A percentile compares a stretch with the other conserved stretches of the same genome.
These are phyloP conservation scores for Chrysomela aeneicollis DNA, from an alignment of 2,888 invertebrate species.

Conservation along the genomic window DNA sequence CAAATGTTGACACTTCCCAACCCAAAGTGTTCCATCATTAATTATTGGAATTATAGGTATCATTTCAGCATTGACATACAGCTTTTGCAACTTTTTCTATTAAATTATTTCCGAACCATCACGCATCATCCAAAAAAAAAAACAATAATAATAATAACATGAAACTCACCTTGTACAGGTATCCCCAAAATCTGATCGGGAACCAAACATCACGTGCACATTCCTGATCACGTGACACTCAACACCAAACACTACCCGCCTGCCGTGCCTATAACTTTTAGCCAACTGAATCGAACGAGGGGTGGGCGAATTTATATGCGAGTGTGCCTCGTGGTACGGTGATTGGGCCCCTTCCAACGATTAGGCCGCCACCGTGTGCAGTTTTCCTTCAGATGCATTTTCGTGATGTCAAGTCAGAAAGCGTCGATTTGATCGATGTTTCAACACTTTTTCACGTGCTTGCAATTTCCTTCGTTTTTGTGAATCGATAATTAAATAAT, in stretches of 20 bases:
- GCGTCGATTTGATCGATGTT: too few relatives aligned
- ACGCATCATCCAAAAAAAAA: not conserved
- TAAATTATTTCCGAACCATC: not conserved
- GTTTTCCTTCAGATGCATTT: too few relatives aligned
- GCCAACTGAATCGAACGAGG: constrained; percentile 24
- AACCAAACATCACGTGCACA: constrained; percentile 1
- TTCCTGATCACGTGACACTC: constrained; percentile 3
- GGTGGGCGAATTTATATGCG: constrained; percentile 27
- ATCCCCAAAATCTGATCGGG: not conserved
- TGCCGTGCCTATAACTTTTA: constrained; percentile 6
- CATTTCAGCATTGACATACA: too few relatives aligned
- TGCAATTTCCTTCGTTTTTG: too few relatives aligned
- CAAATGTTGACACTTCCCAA: too few relatives aligned
- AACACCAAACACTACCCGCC: not conserved
- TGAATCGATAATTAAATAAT: too few relatives aligned
- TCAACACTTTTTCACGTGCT: too few relatives aligned
- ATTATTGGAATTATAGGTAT: too few relatives aligned
- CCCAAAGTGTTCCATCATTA: too few relatives aligned
- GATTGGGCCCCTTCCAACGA: constrained; percentile 19
- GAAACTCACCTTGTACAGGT: not conserved
- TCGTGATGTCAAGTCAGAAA: too few relatives aligned
- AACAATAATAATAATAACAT: not conserved
- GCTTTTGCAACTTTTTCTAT: too few relatives aligned
- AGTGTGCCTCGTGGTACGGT: constrained; percentile 1
- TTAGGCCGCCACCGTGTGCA: not conserved